These are phyloP conservation scores for Malachius bipustulatus DNA, from an alignment of 2,888 invertebrate genomes.

Conservation along the genomic window DNA sequence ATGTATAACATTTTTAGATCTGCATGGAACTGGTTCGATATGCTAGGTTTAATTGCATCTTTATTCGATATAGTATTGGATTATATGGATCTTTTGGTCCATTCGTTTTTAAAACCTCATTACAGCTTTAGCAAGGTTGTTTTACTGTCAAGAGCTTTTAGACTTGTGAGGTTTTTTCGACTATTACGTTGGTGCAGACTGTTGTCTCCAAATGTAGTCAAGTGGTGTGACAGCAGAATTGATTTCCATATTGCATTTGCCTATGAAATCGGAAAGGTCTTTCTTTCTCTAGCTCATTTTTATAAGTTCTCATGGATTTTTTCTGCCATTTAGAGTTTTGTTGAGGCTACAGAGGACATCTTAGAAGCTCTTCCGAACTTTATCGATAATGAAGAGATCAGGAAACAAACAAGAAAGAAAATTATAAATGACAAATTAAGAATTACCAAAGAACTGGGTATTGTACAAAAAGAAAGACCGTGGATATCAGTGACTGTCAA, in stretches of 20 bases:
- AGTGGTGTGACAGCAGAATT: background rate
- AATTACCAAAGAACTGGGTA: slow-evolving; percentile 40
- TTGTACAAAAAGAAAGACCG: slow-evolving; percentile 45
- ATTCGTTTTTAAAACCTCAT: too few relatives aligned
- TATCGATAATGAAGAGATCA: slow-evolving; percentile 10
- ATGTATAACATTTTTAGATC: background rate
- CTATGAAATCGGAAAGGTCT: slow-evolving; percentile 3
- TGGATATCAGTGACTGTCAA: slow-evolving; percentile 54
- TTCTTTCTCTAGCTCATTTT: background rate
- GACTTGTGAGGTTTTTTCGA: background rate
- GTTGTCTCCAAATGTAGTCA: background rate
- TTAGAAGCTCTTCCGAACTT: slow-evolving; percentile 12
- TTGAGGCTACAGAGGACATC: slow-evolving; percentile 10
- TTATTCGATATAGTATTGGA: background rate
- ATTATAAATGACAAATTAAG: slow-evolving; percentile 29
- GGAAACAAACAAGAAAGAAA: slow-evolving; percentile 7
- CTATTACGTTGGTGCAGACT: too few relatives aligned
- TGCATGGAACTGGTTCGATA: background rate
- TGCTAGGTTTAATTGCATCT: background rate
- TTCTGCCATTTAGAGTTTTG: slow-evolving; percentile 8
- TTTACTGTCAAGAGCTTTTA: background rate
- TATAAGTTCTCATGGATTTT: background rate
- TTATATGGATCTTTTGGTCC: too few relatives aligned
- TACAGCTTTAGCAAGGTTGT: too few relatives aligned
- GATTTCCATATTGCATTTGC: background rate